Base-by-base conservation (phyloP, 2,797 vertebrate species). In the Pangasius krempfi region DNA sequence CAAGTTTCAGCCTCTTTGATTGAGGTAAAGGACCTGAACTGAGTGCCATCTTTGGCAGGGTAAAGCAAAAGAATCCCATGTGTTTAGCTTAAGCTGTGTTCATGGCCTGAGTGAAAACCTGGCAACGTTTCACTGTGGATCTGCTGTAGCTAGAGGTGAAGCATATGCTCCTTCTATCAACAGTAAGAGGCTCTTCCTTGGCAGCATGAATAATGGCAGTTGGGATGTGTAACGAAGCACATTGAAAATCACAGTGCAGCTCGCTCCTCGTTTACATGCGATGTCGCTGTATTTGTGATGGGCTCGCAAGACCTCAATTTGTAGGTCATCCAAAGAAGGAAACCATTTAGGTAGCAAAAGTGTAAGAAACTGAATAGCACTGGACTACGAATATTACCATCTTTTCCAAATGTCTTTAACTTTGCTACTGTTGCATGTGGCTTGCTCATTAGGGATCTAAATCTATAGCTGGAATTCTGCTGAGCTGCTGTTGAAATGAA, bases 171-270 rank as follows among this genome's bases (percentile, higher is more conserved):
- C 52, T 68, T 68, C 82, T 44, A 66, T 70, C 47, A 70, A 54
- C 64, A 52, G 64, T 84, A 54, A 84, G n/a, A 52, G n/a, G n/a
- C 44, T 68, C 64, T 70, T 52, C 14, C 40, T 54, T 70, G 64
- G 83, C 83, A 84, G 44, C 44, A 81, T 60, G 78, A 81, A 87
- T 84, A 70, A 84, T 52, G 64, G 83, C 60, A 68, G 47, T 47
- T 84, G 47, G 64, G 62, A 33, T 70, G 83, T 52, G 47, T 70
- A 84, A 33, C 16, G 16, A 70, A 54, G n/a, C 27, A 70, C 44
- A 52, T 9, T 66, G 40, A 50, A 68, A 84, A 66, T 84, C 40
- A 50, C 22, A 70, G 47, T 25, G 47, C 44, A 33, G 64, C 62
- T 52, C 47, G 5, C 47, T 25, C 4, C 10, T 52, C 3, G 0